Percentiles rank a stretch among this genome's conserved stretches.
phyloP scores from a whole-genome alignment of 2,888 invertebrate species.

The Cephus pulcher region DNA sequence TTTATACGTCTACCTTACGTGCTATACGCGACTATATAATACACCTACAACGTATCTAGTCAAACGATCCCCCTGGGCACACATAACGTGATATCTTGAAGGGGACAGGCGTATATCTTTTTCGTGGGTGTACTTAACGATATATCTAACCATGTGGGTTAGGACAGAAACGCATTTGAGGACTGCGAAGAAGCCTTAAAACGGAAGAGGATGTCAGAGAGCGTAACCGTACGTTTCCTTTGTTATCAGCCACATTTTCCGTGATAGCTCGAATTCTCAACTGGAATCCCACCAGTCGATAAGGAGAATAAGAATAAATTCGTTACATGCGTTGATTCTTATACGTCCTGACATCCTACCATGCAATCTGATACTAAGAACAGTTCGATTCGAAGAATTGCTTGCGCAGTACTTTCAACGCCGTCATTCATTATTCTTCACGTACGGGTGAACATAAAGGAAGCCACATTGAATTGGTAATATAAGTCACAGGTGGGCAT shows the following conservation, averaged over 20 bases:
- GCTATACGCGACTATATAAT: neutral
- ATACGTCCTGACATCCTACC: neutral
- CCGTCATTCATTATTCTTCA: neutral
- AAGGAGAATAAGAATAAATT: neutral
- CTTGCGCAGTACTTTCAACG: neutral
- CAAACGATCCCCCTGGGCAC: neutral
- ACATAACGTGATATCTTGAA: neutral
- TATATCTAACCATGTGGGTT: neutral
- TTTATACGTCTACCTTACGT: conserved; percentile 11
- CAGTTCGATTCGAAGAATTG: neutral
- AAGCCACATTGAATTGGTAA: neutral
- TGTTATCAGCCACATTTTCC: neutral
- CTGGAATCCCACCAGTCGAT: neutral
- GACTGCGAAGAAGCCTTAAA: neutral
- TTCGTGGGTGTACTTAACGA: neutral
- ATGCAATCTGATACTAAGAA: neutral
- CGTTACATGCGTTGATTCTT: neutral
- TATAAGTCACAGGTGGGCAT: neutral
- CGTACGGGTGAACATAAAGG: neutral
- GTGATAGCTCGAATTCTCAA: neutral
- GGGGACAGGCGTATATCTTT: neutral
- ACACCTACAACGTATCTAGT: neutral
- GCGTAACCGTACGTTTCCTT: neutral
- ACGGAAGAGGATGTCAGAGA: neutral
- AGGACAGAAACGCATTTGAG: neutral